Conservation (phyloP, 1,140 invertebrate species). For the Lordiphosa mommai region DNA sequence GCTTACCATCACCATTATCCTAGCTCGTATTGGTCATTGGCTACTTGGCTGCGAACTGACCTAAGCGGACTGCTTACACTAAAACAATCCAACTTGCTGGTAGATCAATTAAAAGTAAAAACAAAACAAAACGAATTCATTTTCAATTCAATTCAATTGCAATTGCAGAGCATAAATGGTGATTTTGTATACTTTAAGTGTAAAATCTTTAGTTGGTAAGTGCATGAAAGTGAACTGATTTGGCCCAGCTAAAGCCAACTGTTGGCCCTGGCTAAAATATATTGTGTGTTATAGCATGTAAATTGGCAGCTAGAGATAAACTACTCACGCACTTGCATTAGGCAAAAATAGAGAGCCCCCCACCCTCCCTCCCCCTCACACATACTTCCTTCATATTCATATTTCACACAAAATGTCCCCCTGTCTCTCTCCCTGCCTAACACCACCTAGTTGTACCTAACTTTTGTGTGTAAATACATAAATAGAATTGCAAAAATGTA, state of each 20-base stretch:
- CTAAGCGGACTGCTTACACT: conserved; percentile 33
- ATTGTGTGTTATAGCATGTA: conserved; percentile 50
- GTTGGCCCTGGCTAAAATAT: conserved; percentile 20
- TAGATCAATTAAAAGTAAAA: conserved; percentile 39
- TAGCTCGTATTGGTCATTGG: conserved; percentile 65
- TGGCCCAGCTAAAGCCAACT: conserved; percentile 12
- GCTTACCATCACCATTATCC: conserved; percentile 61
- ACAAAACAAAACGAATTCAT: conserved; percentile 31
- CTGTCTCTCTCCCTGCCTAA: conserved; percentile 16
- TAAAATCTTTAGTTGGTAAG: conserved; percentile 73
- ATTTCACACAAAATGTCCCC: conserved; percentile 10
- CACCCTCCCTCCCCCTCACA: background rate
- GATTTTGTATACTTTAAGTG: conserved; percentile 78
- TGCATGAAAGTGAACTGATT: background rate
- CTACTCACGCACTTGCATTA: conserved; percentile 2
- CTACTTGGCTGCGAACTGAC: conserved; percentile 61
- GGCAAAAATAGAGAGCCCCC: background rate
- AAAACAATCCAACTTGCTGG: conserved; percentile 12
- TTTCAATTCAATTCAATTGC: conserved; percentile 67
- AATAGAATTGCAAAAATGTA: conserved; percentile 31
- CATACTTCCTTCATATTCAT: background rate
- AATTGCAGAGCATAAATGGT: conserved; percentile 76
- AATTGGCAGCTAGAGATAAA: conserved; percentile 31
- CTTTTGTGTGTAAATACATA: conserved; percentile 67
- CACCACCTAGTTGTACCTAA: conserved; percentile 31